phyloP scores from a whole-genome alignment of 2,797 vertebrate species.

The Cryptoblepharus egeriae region DNA sequence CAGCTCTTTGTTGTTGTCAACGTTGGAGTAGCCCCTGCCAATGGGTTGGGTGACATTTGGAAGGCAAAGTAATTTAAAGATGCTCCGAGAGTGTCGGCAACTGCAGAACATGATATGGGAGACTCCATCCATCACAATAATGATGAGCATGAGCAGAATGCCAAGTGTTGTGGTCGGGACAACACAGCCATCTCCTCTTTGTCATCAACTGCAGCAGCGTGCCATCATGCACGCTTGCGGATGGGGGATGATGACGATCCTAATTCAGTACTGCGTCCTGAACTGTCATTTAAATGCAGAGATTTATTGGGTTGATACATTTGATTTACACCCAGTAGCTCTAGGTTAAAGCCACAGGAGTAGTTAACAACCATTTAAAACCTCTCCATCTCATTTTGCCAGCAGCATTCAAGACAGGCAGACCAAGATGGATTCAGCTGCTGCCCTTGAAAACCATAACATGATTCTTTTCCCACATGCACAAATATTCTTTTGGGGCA shows the following conservation, averaged over 20 bases:
- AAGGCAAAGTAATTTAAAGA: slow-evolving; percentile 56
- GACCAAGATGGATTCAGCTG: not conserved
- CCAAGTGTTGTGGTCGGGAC: slow-evolving; percentile 86
- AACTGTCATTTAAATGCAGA: slow-evolving; percentile 58
- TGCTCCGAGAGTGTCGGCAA: slow-evolving; percentile 53
- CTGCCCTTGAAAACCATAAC: not conserved
- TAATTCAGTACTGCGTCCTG: slow-evolving; percentile 56
- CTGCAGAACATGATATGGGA: slow-evolving; percentile 70
- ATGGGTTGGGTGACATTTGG: slow-evolving; percentile 61
- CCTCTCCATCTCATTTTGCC: slow-evolving; percentile 43
- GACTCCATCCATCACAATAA: slow-evolving; percentile 88
- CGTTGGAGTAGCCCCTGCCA: slow-evolving; percentile 41
- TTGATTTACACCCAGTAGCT: slow-evolving; percentile 67
- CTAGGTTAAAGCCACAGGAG: slow-evolving; percentile 55
- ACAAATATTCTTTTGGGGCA: not conserved
- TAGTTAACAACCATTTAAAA: slow-evolving; percentile 72
- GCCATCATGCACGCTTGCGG: slow-evolving; percentile 30
- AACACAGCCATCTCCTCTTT: slow-evolving; percentile 61
- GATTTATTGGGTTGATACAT: slow-evolving; percentile 68
- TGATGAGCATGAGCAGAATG: slow-evolving; percentile 90
- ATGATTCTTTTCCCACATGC: not conserved
- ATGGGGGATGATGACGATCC: slow-evolving; percentile 57
- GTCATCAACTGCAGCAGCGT: slow-evolving; percentile 51
- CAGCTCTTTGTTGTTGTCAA: slow-evolving; percentile 19
- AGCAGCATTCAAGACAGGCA: slow-evolving; percentile 1